phyloP scores from a whole-genome alignment of 1,140 invertebrate genomes.

The Micrasema minimum region DNA sequence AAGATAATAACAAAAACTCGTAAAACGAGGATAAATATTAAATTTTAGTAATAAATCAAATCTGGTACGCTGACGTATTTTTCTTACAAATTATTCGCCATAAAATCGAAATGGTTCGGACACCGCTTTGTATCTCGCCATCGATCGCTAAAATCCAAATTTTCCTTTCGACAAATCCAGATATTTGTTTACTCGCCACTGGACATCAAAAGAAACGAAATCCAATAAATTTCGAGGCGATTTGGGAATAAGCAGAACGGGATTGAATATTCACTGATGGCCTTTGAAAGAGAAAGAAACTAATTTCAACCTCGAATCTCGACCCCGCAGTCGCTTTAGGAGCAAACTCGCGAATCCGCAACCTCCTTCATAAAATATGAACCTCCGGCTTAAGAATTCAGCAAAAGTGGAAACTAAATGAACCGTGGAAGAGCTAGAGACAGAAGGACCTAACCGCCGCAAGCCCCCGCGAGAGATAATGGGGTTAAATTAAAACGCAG shows the following conservation, averaged over 20 bases:
- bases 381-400: constrained; percentile 52
- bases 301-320: constrained; percentile 50
- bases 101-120: too few relatives aligned
- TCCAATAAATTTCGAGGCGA: constrained; percentile 42
- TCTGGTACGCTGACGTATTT: too few relatives aligned
- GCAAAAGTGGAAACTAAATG: constrained; percentile 53
- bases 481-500: constrained; percentile 37
- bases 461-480: constrained; percentile 38
- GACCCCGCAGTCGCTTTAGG: constrained; percentile 35
- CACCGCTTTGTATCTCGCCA: too few relatives aligned
- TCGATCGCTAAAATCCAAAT: too few relatives aligned
- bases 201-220: constrained; percentile 27
- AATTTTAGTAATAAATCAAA: too few relatives aligned
- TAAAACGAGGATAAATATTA: too few relatives aligned
- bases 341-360: constrained; percentile 43
- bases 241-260: constrained; percentile 37
- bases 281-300: constrained; percentile 34
- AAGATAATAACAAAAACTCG: too few relatives aligned
- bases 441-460: constrained; percentile 35
- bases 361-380: constrained; percentile 53
- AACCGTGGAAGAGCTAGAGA: constrained; percentile 31
- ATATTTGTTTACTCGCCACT: constrained; percentile 11
- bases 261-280: constrained; percentile 51
- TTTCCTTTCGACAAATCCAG: not conserved
- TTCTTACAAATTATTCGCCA: too few relatives aligned